A percentile compares a stretch with the other conserved stretches of the same genome.
Evolutionary conservation across 2,797 vertebrate species (phyloP).

Genomic region (Peromyscus aztecus): DNA sequence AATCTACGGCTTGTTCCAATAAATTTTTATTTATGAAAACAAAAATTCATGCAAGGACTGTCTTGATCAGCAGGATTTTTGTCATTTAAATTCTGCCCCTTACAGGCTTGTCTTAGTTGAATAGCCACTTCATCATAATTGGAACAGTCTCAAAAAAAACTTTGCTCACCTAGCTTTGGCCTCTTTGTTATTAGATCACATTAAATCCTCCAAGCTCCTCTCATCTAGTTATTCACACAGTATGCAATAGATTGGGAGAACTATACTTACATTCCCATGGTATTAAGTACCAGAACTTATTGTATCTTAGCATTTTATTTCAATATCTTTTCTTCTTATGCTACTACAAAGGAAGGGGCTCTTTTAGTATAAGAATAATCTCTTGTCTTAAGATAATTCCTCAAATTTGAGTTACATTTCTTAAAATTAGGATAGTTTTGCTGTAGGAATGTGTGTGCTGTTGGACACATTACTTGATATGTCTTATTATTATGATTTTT

Average conservation of each 20-base stretch:
- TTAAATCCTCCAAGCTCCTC: neutral
- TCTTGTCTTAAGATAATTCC: neutral
- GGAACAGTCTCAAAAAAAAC: neutral
- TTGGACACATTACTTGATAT: neutral
- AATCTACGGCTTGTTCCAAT: neutral
- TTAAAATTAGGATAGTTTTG: neutral
- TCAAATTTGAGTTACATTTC: neutral
- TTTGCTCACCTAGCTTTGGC: neutral
- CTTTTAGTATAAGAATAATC: neutral
- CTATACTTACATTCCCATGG: neutral
- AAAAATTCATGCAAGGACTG: neutral
- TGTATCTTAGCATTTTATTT: neutral
- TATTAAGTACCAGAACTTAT: neutral
- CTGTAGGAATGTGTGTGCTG: neutral
- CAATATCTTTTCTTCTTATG: neutral
- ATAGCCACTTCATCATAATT: neutral
- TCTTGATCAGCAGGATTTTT: neutral
- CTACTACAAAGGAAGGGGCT: neutral
- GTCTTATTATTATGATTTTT: neutral
- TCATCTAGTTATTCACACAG: neutral
- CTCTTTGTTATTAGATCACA: neutral
- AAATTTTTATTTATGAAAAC: neutral
- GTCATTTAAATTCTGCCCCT: neutral
- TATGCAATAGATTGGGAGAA: neutral
- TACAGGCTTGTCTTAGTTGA: neutral